phyloP scores from a whole-genome alignment of 2,888 invertebrate genomes.

The Bellardia pandia region DNA sequence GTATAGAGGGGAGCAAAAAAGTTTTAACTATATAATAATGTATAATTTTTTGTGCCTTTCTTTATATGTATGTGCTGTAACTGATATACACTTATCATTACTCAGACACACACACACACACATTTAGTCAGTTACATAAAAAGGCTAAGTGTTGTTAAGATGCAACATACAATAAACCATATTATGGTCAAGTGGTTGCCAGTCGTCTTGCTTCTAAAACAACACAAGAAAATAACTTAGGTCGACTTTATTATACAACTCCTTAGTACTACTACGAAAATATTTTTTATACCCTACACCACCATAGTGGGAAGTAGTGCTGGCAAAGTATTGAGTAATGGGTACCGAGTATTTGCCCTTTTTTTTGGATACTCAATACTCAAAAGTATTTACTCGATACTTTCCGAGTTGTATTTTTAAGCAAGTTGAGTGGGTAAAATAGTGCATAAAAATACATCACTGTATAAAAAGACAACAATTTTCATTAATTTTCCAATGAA shows the following conservation, averaged over 20 bases:
- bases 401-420: too few relatives aligned
- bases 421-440: too few relatives aligned
- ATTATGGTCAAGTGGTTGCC: conserved; percentile 49
- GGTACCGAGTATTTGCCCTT: too few relatives aligned
- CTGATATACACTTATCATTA: conserved; percentile 51
- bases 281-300: too few relatives aligned
- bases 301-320: too few relatives aligned
- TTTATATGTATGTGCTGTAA: conserved; percentile 26
- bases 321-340: too few relatives aligned
- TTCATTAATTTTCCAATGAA: too few relatives aligned
- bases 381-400: too few relatives aligned
- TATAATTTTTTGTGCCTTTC: conserved; percentile 18
- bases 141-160: conserved; percentile 38
- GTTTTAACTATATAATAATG: conserved; percentile 23
- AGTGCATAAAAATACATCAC: too few relatives aligned
- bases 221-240: conserved; percentile 4
- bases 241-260: conserved; percentile 1
- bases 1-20: background rate
- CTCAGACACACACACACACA: background rate
- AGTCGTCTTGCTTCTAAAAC: background rate
- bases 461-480: too few relatives aligned
- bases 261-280: too few relatives aligned
- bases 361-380: too few relatives aligned
- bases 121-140: background rate
- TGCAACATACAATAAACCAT: background rate